Base-by-base conservation (phyloP, 1,140 invertebrate species). In the Eufriesea mexicana region DNA sequence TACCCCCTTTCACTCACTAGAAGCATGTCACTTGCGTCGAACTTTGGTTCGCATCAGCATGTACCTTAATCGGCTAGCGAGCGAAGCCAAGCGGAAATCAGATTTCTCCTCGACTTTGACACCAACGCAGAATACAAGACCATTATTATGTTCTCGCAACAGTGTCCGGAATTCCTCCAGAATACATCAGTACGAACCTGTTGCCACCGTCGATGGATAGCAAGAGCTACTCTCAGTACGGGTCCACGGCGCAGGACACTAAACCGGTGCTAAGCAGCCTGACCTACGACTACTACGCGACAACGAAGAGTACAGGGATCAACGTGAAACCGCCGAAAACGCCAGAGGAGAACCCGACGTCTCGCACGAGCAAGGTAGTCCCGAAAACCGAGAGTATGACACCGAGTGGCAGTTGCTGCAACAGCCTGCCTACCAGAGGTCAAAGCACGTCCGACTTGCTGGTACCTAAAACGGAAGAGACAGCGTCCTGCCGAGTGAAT, bases 401-500 rank as follows among this genome's bases (percentile, higher is more conserved):
- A 20, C 93, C 93, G 86, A 84, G 86, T 55, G 84, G 84, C 47
- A 91, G 91, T 92, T 96, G 95, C 90, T 95, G 95, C 89, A 95
- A 93, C 84, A 93, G 94, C 88, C 94, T 94, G 78, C 91, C 95
- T 79, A 94, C 95, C 84, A 92, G 94, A 64, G 90, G 88, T 25
- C 95, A 95, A 90, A 85, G 79, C 23, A 85, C 90, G 10, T 84
- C 90, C 28, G 95, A 96, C 73, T 93, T 96, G 83, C 92, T 97
- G 78, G 95, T 96, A 67, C 96, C 96, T 0, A 97, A 97, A 93
- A 95, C 95, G 16, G 95, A 96, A 83, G 94, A 94, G 25, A 70
- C 91, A 57, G 88, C 90, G 73, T 93, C 95, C 47, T 95, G 95
- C 85, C 90, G 94, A 9, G 91, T 93, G 20, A 93, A 92, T 82